These are phyloP conservation scores for Phoebastria nigripes DNA, from an alignment of 2,797 vertebrate species.

Conservation along the genomic window DNA sequence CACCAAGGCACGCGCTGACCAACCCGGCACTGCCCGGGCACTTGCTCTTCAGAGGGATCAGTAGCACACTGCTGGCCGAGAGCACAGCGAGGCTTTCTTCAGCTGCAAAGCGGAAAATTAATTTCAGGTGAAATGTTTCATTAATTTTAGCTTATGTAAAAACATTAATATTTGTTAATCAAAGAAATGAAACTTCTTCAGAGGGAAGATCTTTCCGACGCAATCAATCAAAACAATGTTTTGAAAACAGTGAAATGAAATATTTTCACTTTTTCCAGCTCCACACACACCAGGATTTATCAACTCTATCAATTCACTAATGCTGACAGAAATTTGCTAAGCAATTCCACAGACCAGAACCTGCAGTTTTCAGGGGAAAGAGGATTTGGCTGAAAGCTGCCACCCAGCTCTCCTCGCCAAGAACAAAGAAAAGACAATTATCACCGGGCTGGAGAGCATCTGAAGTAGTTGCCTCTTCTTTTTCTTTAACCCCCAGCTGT, in stretches of 20 bases:
- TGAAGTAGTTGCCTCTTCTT: neutral
- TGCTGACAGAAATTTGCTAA: neutral
- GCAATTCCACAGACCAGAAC: neutral
- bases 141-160: neutral
- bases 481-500: neutral
- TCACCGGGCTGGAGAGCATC: neutral
- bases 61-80: fast-evolving
- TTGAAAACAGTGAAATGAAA: neutral
- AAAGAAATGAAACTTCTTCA: neutral
- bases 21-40: fast-evolving
- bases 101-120: neutral
- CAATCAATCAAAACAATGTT: neutral
- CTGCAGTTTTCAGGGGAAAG: neutral
- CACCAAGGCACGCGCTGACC: fast-evolving
- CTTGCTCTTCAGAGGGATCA: fast-evolving
- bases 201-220: fast-evolving
- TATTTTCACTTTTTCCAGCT: neutral
- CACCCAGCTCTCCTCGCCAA: neutral
- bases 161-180: neutral
- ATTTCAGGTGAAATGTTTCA: fast-evolving
- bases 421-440: neutral
- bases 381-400: neutral
- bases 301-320: neutral
- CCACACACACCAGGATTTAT: neutral
- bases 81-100: fast-evolving